phyloP scores from a whole-genome alignment of 2,797 vertebrate species.

The Epinephelus awoara region DNA sequence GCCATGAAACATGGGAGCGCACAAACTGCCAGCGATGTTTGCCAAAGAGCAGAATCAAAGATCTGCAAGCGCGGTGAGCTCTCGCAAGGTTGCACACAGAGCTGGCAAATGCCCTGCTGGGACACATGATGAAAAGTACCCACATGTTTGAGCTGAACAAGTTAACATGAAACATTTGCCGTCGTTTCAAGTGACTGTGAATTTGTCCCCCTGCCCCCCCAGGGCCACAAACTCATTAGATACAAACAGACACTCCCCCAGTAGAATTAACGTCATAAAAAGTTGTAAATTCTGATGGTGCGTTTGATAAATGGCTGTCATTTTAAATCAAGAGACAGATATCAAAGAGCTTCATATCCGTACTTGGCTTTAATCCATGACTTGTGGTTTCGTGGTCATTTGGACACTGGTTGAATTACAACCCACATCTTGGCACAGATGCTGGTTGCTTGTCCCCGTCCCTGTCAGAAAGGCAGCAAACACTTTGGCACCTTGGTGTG shows the following conservation, averaged over 20 bases:
- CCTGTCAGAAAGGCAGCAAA: slow-evolving; percentile 41
- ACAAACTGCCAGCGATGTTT: slow-evolving; percentile 56
- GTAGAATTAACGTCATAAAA: slow-evolving; percentile 47
- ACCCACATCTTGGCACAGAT: slow-evolving; percentile 35
- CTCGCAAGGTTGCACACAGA: slow-evolving; percentile 28
- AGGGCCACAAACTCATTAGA: slow-evolving; percentile 56
- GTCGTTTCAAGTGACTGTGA: slow-evolving; percentile 51
- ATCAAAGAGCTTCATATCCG: slow-evolving; percentile 32
- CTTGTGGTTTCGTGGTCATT: slow-evolving; percentile 54
- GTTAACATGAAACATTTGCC: slow-evolving; percentile 72
- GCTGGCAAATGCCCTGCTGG: slow-evolving; percentile 35
- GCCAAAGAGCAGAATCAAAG: slow-evolving; percentile 60
- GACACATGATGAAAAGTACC: slow-evolving; percentile 37
- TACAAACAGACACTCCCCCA: slow-evolving; percentile 41
- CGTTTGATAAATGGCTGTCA: slow-evolving; percentile 49
- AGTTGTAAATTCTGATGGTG: slow-evolving; percentile 42
- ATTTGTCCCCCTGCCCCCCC: slow-evolving; percentile 32
- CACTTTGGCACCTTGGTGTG: slow-evolving; percentile 61
- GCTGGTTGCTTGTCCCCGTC: slow-evolving; percentile 41
- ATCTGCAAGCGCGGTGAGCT: slow-evolving; percentile 36
- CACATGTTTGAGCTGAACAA: slow-evolving; percentile 54
- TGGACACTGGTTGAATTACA: slow-evolving; percentile 49
- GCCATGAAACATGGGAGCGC: slow-evolving; percentile 59
- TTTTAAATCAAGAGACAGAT: slow-evolving; percentile 37
- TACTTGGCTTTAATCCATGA: slow-evolving; percentile 41